Conservation (phyloP, 2,888 invertebrate species). For the Nomada ruficornis region DNA sequence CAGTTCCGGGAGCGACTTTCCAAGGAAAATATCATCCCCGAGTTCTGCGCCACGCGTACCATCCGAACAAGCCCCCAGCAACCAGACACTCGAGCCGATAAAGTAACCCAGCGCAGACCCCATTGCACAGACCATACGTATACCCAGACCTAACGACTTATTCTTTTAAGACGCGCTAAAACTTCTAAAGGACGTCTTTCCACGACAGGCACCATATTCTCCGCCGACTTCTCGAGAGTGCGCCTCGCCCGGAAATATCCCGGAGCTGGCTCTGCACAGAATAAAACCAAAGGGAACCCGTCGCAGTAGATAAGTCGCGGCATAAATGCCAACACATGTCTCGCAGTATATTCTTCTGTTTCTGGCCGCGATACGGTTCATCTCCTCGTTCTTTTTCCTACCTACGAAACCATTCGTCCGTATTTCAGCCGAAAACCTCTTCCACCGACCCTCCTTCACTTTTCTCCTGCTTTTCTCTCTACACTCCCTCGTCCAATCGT, state of each 20-base stretch:
- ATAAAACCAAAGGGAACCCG: slow-evolving; percentile 53
- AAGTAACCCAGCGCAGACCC: slow-evolving; percentile 10
- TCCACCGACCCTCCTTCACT: neutral
- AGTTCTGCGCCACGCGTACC: too few species aligned
- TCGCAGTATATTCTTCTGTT: slow-evolving; percentile 57
- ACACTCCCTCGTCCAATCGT: too few species aligned
- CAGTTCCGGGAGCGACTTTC: too few species aligned
- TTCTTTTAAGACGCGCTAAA: slow-evolving; percentile 51
- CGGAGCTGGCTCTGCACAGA: slow-evolving; percentile 36
- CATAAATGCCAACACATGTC: slow-evolving; percentile 70
- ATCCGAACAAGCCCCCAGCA: neutral
- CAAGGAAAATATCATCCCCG: too few species aligned
- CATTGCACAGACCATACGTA: neutral
- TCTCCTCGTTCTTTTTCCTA: slow-evolving; percentile 10
- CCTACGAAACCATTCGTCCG: slow-evolving; percentile 12
- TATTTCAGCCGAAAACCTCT: slow-evolving; percentile 22
- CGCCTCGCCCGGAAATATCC: slow-evolving; percentile 45
- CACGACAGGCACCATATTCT: slow-evolving; percentile 43
- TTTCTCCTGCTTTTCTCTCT: neutral
- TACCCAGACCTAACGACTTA: slow-evolving; percentile 52
- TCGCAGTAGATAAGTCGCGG: slow-evolving; percentile 64
- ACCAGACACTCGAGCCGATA: slow-evolving; percentile 27
- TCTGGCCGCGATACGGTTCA: slow-evolving; percentile 26
- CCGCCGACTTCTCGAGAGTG: slow-evolving; percentile 49
- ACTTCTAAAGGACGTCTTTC: slow-evolving; percentile 46